Evolutionary conservation across 2,888 invertebrate species (phyloP), one percentile per base, ranked within the genome.

Genomic region (Toxonevra muliebris): DNA sequence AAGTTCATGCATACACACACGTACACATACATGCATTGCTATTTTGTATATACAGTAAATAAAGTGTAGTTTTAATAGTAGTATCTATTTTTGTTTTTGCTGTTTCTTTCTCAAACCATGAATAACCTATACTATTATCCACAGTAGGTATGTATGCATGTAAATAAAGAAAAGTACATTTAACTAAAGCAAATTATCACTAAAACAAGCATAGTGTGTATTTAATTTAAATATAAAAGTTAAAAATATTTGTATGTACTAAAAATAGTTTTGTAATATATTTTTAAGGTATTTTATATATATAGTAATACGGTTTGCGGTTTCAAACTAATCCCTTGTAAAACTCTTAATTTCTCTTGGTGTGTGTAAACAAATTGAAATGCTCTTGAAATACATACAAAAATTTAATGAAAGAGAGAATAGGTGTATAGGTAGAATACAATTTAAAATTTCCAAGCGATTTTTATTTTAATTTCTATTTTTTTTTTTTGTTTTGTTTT

Each of bases 271-370:
- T 65, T 73, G 67, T 69, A 68, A n/a, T 66, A 64, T 73, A n/a
- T n/a, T n/a, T n/a, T n/a, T n/a, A n/a, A n/a, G n/a, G n/a, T n/a
- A n/a, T n/a, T n/a, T n/a, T n/a, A n/a, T 78, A 78, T 79, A 79
- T 79, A 79, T 78, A 78, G 75, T 80, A 80, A 80, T 80, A 80
- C 80, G 79, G 80, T 82, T 82, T 80, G 78, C 79, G 82, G 82
- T 81, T 79, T 79, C 74, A 77, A 80, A 79, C 76, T 80, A 79
- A 74, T 80, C 81, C 80, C 81, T 80, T 80, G 80, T 82, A 82
- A 40, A 57, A 20, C 20, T 8, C 45, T 48, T 48, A 11, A 12
- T 52, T 61, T 30, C 20, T 48, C 17, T 50, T 41, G 10, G 13
- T 53, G 53, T 53, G 15, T 15, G 12, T 7, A 30, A 30, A 30